These are phyloP conservation scores for Atherinosoma microstoma DNA, from an alignment of 2,797 vertebrate species.

Conservation along the genomic window DNA sequence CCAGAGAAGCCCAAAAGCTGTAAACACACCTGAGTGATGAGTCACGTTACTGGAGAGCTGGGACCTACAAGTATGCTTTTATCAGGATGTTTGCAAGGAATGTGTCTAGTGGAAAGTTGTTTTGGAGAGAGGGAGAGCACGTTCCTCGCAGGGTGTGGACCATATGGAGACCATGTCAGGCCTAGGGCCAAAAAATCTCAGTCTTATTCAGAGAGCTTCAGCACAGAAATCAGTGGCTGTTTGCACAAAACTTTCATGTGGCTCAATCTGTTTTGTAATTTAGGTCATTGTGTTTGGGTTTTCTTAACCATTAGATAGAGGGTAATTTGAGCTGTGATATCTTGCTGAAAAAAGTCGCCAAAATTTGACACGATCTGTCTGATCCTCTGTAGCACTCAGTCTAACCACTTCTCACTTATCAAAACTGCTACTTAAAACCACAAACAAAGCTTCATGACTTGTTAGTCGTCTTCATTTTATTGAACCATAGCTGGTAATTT, in stretches of 20 bases:
- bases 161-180: constrained; percentile 58
- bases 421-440: too few relatives aligned
- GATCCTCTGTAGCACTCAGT: too few relatives aligned
- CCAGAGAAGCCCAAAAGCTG: constrained; percentile 35
- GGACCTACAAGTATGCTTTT: constrained; percentile 43
- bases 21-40: constrained; percentile 75
- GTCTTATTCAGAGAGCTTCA: constrained; percentile 2
- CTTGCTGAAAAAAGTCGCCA: background rate
- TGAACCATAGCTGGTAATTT: too few relatives aligned
- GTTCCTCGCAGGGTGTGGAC: constrained; percentile 42
- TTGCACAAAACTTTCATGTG: constrained; percentile 7
- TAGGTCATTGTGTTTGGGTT: constrained; percentile 2
- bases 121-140: constrained; percentile 38
- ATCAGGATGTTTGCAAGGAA: constrained; percentile 72
- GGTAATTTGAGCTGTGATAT: constrained; percentile 5
- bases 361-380: too few relatives aligned
- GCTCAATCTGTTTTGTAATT: constrained; percentile 11
- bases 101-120: constrained; percentile 70
- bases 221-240: constrained; percentile 6
- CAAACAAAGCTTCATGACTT: too few relatives aligned
- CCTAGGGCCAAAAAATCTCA: constrained; percentile 18
- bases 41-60: constrained; percentile 52
- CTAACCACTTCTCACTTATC: too few relatives aligned
- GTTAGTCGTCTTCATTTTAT: too few relatives aligned
- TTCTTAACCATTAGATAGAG: background rate